Evolutionary conservation across 2,797 vertebrate species (phyloP).

Genomic region (Allobates femoralis): DNA sequence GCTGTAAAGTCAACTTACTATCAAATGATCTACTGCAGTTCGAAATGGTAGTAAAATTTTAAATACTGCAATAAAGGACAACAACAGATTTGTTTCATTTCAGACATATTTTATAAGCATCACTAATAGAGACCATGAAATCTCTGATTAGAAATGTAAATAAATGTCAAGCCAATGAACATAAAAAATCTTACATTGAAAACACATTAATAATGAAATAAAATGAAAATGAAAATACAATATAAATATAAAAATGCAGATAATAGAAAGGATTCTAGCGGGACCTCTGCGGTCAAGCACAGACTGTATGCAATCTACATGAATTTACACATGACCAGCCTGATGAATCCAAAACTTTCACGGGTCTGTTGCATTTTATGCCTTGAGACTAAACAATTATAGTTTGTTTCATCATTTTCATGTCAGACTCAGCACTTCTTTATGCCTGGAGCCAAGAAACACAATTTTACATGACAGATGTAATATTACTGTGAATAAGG

Average conservation of each 20-base stretch:
- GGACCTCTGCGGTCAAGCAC: neutral
- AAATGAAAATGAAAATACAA: conserved; percentile 3
- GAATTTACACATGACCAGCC: conserved; percentile 31
- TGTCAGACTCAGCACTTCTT: conserved; percentile 33
- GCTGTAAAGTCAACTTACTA: conserved; percentile 26
- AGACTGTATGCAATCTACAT: conserved; percentile 12
- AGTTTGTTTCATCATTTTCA: conserved; percentile 23
- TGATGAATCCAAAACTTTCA: neutral
- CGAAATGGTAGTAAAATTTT: conserved; percentile 18
- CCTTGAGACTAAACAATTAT: conserved; percentile 46
- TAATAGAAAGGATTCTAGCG: neutral
- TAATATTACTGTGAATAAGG: conserved; percentile 2
- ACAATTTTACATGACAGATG: conserved; percentile 24
- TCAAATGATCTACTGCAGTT: conserved; percentile 31
- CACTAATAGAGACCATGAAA: conserved; percentile 39
- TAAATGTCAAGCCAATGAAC: conserved; percentile 43
- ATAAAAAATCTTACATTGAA: neutral
- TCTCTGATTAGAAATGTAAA: conserved; percentile 45
- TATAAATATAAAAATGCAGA: conserved; percentile 12
- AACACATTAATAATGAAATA: conserved; percentile 44
- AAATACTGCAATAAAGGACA: conserved; percentile 40
- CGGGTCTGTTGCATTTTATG: conserved; percentile 22
- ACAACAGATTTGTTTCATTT: conserved; percentile 25
- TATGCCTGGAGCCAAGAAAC: conserved; percentile 9
- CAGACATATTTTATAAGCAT: conserved; percentile 35